Evolutionary conservation across 2,797 vertebrate genomes (phyloP).

Genomic region (Rhadinocentrus ornatus): DNA sequence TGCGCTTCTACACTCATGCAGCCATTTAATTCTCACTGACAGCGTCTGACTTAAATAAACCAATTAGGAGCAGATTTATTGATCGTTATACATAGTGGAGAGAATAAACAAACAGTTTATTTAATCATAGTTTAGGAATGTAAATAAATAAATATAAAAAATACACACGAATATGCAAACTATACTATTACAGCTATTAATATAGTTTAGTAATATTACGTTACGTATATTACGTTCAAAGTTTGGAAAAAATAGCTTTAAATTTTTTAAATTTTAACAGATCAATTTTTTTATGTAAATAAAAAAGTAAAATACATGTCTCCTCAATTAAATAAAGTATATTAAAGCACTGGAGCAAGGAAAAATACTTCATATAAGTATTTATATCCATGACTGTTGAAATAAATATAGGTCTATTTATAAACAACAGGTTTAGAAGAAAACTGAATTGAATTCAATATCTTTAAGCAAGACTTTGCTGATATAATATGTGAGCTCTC

Average conservation of each 20-base stretch:
- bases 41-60: conserved; percentile 81
- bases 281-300: neutral
- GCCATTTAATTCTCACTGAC: conserved; percentile 54
- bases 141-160: neutral
- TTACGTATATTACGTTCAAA: too few species aligned
- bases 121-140: conserved; percentile 2
- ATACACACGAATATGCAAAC: neutral
- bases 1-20: conserved; percentile 45
- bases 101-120: conserved; percentile 47
- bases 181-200: too few species aligned
- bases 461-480: neutral
- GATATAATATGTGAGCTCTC: neutral
- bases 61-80: conserved; percentile 75
- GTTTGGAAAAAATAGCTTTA: neutral
- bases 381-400: neutral
- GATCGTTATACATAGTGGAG: conserved; percentile 49
- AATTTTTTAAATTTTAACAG: neutral
- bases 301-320: neutral
- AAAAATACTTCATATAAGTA: neutral
- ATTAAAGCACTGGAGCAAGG: neutral
- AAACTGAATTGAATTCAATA: neutral
- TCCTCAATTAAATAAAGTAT: neutral
- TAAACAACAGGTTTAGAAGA: neutral
- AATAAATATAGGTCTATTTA: neutral
- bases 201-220: neutral